Evolutionary conservation across 37 sponge, comb jelly and placozoan genomes (phyloP), one percentile per base, ranked within the genome.

Genomic region (Bolinopsis microptera): DNA sequence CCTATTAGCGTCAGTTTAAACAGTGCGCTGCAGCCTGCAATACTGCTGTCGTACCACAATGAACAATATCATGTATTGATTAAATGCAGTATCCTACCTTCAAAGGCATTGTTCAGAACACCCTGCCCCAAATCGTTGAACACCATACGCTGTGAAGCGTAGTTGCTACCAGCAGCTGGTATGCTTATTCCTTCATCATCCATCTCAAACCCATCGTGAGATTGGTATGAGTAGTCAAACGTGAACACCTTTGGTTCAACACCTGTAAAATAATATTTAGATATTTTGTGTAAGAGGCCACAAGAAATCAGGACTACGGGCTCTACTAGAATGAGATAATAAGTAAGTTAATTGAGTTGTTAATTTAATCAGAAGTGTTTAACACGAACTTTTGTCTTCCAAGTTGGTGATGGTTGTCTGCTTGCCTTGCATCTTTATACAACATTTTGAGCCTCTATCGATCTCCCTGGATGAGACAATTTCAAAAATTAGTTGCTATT

Each of bases 101-200:
- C 61, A 68, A 68, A 94, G 1, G 94, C 94, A 34, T 94, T 94
- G 92, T 94, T 90, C 28, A 94, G 32, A 1, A 94, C 94, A 21
- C 94, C 94, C 40, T 92, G 94, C 21, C 94, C 94, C 22, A 94
- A 92, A 93, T 94, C 94, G 34, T 93, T 48, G 38, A 94, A 94
- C 8, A 94, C 94, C 23, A n/a, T 35, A 0, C 92, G 38, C 76
- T 94, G 94, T 8, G 76, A 72, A 8, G 94, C 94, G 32, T 94
- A 94, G 32, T 68, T 92, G 18, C 38, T 26, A 23, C 68, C 92
- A 5, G 68, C 21, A 26, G 70, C 94, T 8, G 83, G 31, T 26
- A 80, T 76, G 18, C 41, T 35, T 0, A 94, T 70, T 26, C 94
- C 94, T 25, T 94, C 69, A 1, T 93, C 94, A 1, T 68, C 69